Evolutionary conservation across 2,888 invertebrate species (phyloP), one percentile per base, ranked within the genome.

Genomic region (Trissolcus brochymenae): DNA sequence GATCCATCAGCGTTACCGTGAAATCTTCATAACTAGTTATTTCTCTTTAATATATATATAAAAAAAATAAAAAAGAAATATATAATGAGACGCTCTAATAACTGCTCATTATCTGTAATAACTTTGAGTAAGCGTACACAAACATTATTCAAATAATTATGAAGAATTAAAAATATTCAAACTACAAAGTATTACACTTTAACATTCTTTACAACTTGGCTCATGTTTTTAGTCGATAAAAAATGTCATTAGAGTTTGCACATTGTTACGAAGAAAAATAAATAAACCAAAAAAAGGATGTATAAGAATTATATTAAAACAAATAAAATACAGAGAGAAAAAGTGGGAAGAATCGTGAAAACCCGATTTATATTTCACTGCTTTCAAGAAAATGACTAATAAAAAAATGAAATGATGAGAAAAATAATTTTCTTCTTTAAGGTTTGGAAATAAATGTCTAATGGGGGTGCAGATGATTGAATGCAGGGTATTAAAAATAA

Each of bases 401-500:
- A 46, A 16, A n/a, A 9, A 9, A 1, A 7, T 16, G 6, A 35
- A n/a, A 9, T 46, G 16, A 7, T 16, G 6, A 35, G 16, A 46
- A 46, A 14, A 14, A 46, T 46, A 11, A 46, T 4, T 46, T 46
- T 16, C 41, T n/a, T 16, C n/a, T 46, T 46, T 14, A 46, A 16
- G 46, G n/a, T 46, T 46, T 14, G n/a, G n/a, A 16, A 14, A 14
- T 14, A 46, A 46, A 16, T 35, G 35, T 35, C 35, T 35, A 35
- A 46, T n/a, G 46, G 11, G 43, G 43, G 16, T 14, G 11, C 6
- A 46, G 46, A 46, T 16, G n/a, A 46, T 14, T 46, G 16, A n/a
- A 16, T 46, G 14, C 16, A 21, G 19, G 14, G 49, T 41, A 51
- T 68, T 56, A 59, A 41, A 71, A 61, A 51, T 61, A 66, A 59